These are phyloP conservation scores for Montipora capricornis DNA, from an alignment of 64 coral and sea anemone species.

Conservation along the genomic window DNA sequence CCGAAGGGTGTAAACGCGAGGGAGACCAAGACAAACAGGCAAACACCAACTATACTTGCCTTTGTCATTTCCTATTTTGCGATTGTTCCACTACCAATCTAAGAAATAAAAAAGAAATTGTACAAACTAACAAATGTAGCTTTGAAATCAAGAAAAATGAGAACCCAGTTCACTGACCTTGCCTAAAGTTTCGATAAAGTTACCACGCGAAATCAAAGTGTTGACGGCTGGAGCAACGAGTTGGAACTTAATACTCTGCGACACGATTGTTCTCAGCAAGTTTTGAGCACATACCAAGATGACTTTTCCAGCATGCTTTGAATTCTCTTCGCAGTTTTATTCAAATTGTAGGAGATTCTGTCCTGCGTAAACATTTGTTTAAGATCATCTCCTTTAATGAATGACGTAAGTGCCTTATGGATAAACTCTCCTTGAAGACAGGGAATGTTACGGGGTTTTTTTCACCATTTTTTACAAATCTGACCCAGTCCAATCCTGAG, in stretches of 20 bases:
- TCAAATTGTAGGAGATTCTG: not conserved
- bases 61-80: not conserved
- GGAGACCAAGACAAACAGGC: not conserved
- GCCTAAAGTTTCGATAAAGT: not conserved
- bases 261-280: not conserved
- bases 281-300: not conserved
- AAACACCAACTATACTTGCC: not conserved
- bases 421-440: not conserved
- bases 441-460: too few species aligned
- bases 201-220: not conserved
- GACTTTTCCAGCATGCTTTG: not conserved
- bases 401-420: not conserved
- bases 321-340: not conserved
- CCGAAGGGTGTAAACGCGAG: not conserved
- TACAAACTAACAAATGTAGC: not conserved
- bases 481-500: too few species aligned
- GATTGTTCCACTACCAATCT: not conserved
- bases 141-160: not conserved
- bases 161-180: not conserved
- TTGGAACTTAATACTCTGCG: not conserved
- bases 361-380: constrained; percentile 16
- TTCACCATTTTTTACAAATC: too few species aligned
- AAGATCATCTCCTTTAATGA: not conserved
- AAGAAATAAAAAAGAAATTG: not conserved
- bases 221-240: not conserved